Base-by-base conservation (phyloP, 2,797 vertebrate species). In the Sphenopsis melanotis region DNA sequence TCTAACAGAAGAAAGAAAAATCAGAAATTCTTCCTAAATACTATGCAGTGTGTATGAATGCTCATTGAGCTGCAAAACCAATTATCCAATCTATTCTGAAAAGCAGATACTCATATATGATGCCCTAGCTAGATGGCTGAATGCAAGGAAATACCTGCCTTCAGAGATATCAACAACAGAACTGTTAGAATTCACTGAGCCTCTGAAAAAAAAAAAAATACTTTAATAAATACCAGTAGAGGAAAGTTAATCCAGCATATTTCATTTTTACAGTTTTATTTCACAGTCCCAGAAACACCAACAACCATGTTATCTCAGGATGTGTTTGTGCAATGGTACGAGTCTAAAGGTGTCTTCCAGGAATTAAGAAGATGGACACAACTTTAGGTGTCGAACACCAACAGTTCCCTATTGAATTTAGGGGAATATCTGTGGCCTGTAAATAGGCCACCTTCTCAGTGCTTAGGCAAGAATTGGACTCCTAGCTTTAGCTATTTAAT, bases 241-340 rank as follows among this genome's bases (percentile, higher is more conserved):
- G 22, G 9, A 61, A 91, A 61, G 22, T 76, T 53, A 77, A 90
- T 11, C 1, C 1, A 9, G 21, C 9, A 24, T 53, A 56, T 53
- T 82, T 83, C 2, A 36, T 80, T 75, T 87, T 68, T 68, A 44
- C 8, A 44, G 8, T 22, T 85, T 83, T 65, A 63, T 68, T 95
- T 92, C 83, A 42, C n/a, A 81, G 8, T 52, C 14, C 41, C 53
- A 83, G 18, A n/a, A 87, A 42, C 34, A 68, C 11, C 49, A 83
- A 47, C 22, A 82, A 36, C 5, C 34, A 42, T 22, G 21, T 60
- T 74, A 60, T 39, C 36, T 66, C 56, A 74, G n/a, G 11, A 21
- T 44, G 8, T 42, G 1, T 42, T 56, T 81, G 30, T 84, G 63
- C 82, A 32, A 34, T 0, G 1, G 8, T 56, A 53, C 0, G 0